A percentile compares a stretch with the other conserved stretches of the same genome.
Conservation (phyloP, 2,888 invertebrate genomes). For the Brachynemurus nebulosus region DNA sequence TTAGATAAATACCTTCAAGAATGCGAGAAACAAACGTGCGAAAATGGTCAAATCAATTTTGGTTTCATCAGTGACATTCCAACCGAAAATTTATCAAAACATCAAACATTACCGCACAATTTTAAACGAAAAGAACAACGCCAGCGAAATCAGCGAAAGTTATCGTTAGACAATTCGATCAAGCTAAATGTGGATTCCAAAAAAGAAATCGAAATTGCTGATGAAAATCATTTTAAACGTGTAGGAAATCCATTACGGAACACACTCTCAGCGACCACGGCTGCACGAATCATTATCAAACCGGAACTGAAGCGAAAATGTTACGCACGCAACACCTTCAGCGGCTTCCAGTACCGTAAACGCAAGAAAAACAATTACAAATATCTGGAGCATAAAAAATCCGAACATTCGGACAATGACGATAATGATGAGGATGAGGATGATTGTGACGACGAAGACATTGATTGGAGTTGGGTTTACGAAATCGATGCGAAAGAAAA, state of each 20-base stretch:
- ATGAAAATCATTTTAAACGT: too few species aligned
- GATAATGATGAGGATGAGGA: conserved; percentile 10
- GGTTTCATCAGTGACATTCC: conserved; percentile 13
- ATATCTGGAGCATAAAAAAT: too few species aligned
- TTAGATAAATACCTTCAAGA: conserved; percentile 38
- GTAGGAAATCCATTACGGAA: conserved; percentile 1
- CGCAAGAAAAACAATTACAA: too few species aligned
- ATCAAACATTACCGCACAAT: neutral
- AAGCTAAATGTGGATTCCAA: too few species aligned
- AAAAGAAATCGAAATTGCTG: too few species aligned
- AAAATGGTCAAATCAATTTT: too few species aligned
- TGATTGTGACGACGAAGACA: conserved; percentile 24
- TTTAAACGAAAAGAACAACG: too few species aligned
- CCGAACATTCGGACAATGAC: too few species aligned
- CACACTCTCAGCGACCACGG: neutral
- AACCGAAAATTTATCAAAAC: neutral
- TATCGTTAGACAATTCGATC: neutral
- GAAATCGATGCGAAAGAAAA: conserved; percentile 21
- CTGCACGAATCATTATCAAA: too few species aligned
- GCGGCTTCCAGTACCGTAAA: too few species aligned
- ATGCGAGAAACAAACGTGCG: conserved; percentile 27
- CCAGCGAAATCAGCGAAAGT: neutral
- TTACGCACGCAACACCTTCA: neutral
- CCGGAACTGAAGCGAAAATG: neutral
- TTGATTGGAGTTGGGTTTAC: conserved; percentile 29